These are phyloP conservation scores for Acanthosepion pharaonis DNA, from an alignment of 2,888 invertebrate genomes.

Conservation along the genomic window DNA sequence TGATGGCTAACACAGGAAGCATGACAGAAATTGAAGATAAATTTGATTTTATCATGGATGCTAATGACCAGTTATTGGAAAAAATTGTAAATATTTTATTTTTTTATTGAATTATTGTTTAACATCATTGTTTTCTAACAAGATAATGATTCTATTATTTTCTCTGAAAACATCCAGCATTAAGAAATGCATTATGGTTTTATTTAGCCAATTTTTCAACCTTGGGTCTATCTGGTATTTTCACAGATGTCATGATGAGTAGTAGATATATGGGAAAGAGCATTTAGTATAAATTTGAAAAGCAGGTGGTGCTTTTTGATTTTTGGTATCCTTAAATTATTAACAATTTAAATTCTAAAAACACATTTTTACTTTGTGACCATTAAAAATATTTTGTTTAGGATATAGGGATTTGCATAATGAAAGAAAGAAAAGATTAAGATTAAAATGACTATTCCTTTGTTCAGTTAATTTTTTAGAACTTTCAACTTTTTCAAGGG, in stretches of 20 bases:
- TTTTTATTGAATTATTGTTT: not conserved
- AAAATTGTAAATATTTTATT: conserved; percentile 80
- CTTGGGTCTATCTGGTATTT: too few species aligned
- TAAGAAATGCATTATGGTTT: too few species aligned
- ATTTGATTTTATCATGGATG: conserved; percentile 85
- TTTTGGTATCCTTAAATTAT: not conserved
- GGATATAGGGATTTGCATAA: not conserved
- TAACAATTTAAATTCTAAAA: not conserved
- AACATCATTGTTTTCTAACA: too few species aligned
- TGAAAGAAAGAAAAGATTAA: not conserved
- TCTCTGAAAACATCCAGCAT: too few species aligned
- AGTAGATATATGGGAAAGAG: too few species aligned
- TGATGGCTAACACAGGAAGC: conserved; percentile 56
- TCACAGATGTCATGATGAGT: too few species aligned
- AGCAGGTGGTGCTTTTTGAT: not conserved
- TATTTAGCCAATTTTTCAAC: too few species aligned
- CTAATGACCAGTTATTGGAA: conserved; percentile 88
- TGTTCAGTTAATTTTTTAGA: too few species aligned
- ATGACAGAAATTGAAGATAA: conserved; percentile 73
- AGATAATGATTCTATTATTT: too few species aligned
- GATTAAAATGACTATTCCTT: too few species aligned
- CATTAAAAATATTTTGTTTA: not conserved
- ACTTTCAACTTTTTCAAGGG: too few species aligned
- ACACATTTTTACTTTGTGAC: not conserved
- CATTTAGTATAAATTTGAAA: not conserved